These are phyloP conservation scores for Coregonus sp. DNA, from an alignment of 2,797 vertebrate species.

Conservation along the genomic window DNA sequence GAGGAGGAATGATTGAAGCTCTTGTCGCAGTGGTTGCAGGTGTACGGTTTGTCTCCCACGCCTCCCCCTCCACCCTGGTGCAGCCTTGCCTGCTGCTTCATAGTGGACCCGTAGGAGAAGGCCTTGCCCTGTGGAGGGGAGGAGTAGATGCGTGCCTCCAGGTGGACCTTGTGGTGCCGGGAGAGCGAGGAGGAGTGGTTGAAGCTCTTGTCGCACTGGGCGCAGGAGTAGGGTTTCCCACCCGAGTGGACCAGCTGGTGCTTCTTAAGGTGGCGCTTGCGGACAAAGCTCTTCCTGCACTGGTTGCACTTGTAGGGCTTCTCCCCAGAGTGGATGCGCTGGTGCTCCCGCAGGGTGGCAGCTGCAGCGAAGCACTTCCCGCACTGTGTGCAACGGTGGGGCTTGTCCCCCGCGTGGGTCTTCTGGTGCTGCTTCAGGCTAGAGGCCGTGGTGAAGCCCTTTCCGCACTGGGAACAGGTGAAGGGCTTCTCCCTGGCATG, in stretches of 20 bases:
- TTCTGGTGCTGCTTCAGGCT: slow-evolving; percentile 84
- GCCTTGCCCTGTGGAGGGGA: slow-evolving; percentile 70
- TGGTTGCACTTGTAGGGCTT: slow-evolving; percentile 84
- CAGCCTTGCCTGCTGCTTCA: slow-evolving; percentile 67
- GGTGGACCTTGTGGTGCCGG: slow-evolving; percentile 79
- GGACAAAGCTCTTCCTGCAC: slow-evolving; percentile 83
- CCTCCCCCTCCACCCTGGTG: slow-evolving; percentile 49
- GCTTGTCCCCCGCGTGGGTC: slow-evolving; percentile 79
- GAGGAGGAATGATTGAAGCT: slow-evolving; percentile 85
- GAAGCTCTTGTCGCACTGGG: slow-evolving; percentile 83
- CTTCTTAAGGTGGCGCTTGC: slow-evolving; percentile 82
- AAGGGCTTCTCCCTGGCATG: slow-evolving; percentile 82
- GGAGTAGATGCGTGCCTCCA: slow-evolving; percentile 77
- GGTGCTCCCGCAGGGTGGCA: slow-evolving; percentile 79
- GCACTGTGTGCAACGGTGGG: slow-evolving; percentile 78
- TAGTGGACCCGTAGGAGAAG: slow-evolving; percentile 66
- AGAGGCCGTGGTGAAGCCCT: slow-evolving; percentile 80
- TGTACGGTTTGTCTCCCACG: slow-evolving; percentile 79
- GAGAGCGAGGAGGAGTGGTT: slow-evolving; percentile 83
- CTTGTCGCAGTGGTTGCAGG: slow-evolving; percentile 83
- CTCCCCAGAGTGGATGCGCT: slow-evolving; percentile 81
- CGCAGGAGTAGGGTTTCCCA: slow-evolving; percentile 81
- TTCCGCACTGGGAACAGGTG: slow-evolving; percentile 79
- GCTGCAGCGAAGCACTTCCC: slow-evolving; percentile 80
- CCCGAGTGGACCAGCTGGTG: slow-evolving; percentile 83